These are phyloP conservation scores for Coecobrya sp. DNA, from an alignment of 2,888 invertebrate genomes.

Conservation along the genomic window DNA sequence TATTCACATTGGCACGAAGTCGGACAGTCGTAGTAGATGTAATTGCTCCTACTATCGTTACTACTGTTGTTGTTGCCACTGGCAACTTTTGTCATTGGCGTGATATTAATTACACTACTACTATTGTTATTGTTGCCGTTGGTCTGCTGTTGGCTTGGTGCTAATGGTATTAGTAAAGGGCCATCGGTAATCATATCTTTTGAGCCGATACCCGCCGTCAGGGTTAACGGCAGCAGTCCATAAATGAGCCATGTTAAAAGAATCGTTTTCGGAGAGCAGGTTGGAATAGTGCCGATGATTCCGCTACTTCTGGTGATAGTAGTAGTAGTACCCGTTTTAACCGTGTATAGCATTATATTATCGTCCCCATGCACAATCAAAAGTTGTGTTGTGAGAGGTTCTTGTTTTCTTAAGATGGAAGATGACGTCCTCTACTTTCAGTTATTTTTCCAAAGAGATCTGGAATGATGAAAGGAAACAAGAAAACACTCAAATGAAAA, in stretches of 20 bases:
- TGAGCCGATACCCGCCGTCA: constrained; percentile 65
- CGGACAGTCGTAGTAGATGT: constrained; percentile 70
- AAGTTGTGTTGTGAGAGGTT: not conserved
- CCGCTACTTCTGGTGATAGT: constrained; percentile 15
- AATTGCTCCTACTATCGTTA: not conserved
- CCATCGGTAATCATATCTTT: constrained; percentile 9
- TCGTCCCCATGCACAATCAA: constrained; percentile 51
- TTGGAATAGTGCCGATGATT: not conserved
- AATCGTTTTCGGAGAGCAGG: constrained; percentile 12
- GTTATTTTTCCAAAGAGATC: constrained; percentile 7
- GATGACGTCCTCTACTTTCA: not conserved
- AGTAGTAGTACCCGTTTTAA: constrained; percentile 61
- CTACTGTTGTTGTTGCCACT: not conserved
- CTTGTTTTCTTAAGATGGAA: not conserved
- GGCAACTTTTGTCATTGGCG: not conserved
- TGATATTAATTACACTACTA: not conserved
- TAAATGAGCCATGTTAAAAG: constrained; percentile 66
- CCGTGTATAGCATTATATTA: constrained; percentile 51
- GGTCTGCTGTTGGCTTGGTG: not conserved
- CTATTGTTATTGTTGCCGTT: not conserved
- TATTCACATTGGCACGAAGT: constrained; percentile 80
- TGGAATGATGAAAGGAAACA: not conserved
- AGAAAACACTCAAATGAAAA: not conserved
- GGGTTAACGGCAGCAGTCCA: constrained; percentile 62
- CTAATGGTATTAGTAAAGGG: constrained; percentile 15